Base-by-base conservation (phyloP, 2,888 invertebrate species). In the Drosophila tripunctata region DNA sequence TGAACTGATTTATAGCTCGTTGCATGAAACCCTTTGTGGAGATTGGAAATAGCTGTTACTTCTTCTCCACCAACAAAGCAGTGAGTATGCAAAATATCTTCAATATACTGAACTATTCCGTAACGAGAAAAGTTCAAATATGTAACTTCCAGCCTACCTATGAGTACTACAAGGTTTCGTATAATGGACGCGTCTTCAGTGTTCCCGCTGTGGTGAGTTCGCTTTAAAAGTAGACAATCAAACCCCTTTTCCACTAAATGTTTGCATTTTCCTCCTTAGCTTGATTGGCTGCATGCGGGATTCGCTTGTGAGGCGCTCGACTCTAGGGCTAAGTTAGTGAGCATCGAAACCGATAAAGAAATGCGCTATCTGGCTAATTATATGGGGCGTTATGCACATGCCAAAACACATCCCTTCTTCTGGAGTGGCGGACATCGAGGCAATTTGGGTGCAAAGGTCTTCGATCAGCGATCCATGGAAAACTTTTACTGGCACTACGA, bases 401-500 rank as follows among this genome's bases (percentile, higher is more conserved):
- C 41, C 4, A 21, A 38, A 2, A 84, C 48, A 0, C 81, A 80
- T 10, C n/a, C 64, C 0, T 5, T 30, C 8, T 82, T 83, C 45
- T 83, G 82, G 82, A 68, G 43, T 12, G 73, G 76, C n/a, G 82
- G 79, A 6, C 86, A 87, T 60, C 76, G 83, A 7, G 79, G 88
- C 2, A 61, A 54, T 12, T 30, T 72, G 22, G 31, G 50, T 14
- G 4, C 40, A 1, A n/a, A 4, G 0, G 38, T 52, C 1, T 19
- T 62, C 8, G 64, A 64, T 15, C 22, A 44, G 6, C 10, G 10
- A 0, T 43, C 68, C 0, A 10, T 82, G n/a, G 7, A 44, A 0
- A 14, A 67, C 3, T 82, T 71, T 10, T 83, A 82, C 56, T 83
- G 86, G 83, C 73, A 69, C 27, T 15, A 60, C 4, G 73, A 78